Base-by-base conservation (phyloP, 1,140 invertebrate species). In the Orchesella cincta region DNA sequence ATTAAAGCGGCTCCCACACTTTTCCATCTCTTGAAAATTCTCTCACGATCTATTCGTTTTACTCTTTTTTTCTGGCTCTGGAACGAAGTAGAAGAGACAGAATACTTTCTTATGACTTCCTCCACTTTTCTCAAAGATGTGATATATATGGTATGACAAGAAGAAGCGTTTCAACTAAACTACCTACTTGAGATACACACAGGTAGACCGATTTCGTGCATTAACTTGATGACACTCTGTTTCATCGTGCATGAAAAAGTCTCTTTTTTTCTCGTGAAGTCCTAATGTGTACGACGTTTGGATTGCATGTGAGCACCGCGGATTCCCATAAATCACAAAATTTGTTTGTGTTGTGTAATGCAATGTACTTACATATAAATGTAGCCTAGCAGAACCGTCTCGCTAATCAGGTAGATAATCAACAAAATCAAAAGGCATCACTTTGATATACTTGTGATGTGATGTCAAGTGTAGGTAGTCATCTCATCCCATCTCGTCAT, bases 11-110 rank as follows among this genome's bases (percentile, higher is more conserved):
- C 52, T 57, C 52, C 52, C 52, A 57, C 52, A 57, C 52, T 18
- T 57, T 57, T 26, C 23, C 52, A 57, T 57, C 23, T 57, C 52
- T 18, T 23, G 23, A 57, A 57, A 57, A 57, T 26, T 57, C 52
- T 57, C 52, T 26, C 52, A 57, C 52, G 52, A 57, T 57, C 52
- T 57, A 57, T 57, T 57, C 52, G 52, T 57, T n/a, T 57, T 57
- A 57, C 52, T n/a, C 23, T 23, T 57, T 57, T 57, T 57, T 57
- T 46, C 5, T 46, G 18, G 5, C 18, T 18, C 52, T 57, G 52
- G 52, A 57, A 46, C 5, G 39, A 46, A 46, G 18, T 57, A 23
- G 23, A 57, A 57, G 23, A 57, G 23, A 3, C 23, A 57, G n/a
- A n/a, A n/a, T n/a, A 57, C 23, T 57, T 57, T 12, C 23, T 14